These are phyloP conservation scores for Brachypodius melanocephalos DNA, from an alignment of 2,113 vertebrate genomes.

Conservation along the genomic window DNA sequence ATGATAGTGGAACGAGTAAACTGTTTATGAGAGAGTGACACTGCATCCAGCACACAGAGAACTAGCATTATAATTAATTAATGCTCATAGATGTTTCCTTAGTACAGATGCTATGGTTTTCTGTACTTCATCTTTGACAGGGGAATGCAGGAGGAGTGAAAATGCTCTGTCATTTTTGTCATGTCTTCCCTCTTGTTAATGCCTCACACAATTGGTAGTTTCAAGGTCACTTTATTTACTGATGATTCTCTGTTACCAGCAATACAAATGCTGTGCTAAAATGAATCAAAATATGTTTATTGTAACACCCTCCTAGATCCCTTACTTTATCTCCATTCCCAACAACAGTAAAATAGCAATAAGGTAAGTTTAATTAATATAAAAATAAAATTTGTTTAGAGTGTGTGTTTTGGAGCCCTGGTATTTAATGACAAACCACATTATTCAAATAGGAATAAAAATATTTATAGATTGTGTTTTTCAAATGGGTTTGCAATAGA, in stretches of 20 bases:
- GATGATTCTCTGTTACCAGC: background rate
- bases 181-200: background rate
- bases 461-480: background rate
- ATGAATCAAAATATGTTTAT: background rate
- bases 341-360: background rate
- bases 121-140: background rate
- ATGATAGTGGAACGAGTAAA: background rate
- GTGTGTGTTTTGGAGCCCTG: background rate
- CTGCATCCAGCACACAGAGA: background rate
- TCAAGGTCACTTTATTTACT: conserved; percentile 35
- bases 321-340: background rate
- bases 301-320: background rate
- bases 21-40: conserved; percentile 8
- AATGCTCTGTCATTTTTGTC: conserved; percentile 20
- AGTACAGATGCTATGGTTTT: conserved; percentile 1
- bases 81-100: conserved; percentile 4
- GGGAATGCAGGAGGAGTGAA: background rate
- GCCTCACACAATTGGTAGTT: background rate
- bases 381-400: background rate
- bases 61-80: conserved; percentile 41
- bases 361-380: background rate
- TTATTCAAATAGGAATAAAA: conserved; percentile 5
- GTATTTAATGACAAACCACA: background rate
- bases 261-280: background rate
- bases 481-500: background rate